phyloP scores from a whole-genome alignment of 1,140 invertebrate species.

The Archegozetes longisetosus region DNA sequence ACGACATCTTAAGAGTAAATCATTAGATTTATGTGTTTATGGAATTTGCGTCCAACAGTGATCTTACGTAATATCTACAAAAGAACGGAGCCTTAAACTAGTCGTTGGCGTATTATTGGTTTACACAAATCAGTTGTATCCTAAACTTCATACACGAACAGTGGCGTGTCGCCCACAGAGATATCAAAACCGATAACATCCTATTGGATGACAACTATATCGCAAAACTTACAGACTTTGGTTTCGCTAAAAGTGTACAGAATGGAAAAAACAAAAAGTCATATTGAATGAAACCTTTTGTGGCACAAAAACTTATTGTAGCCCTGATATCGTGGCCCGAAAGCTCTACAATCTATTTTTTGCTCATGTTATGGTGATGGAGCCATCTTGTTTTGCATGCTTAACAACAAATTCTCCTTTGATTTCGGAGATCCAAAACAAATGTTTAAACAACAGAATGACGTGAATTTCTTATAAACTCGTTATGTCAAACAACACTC shows the following conservation, averaged over 20 bases:
- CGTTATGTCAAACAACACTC: constrained; percentile 41
- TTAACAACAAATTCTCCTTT: not conserved
- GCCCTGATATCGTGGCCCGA: constrained; percentile 24
- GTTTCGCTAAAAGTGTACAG: constrained; percentile 11
- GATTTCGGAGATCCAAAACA: constrained; percentile 20
- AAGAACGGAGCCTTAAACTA: too few species aligned
- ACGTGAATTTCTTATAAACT: constrained; percentile 53
- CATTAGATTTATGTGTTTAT: too few species aligned
- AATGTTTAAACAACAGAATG: constrained; percentile 37
- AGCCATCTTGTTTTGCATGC: not conserved
- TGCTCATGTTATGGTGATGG: not conserved
- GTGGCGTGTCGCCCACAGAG: too few species aligned
- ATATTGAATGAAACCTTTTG: constrained; percentile 14
- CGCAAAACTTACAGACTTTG: too few species aligned
- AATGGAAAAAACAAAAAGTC: not conserved
- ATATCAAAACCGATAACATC: constrained; percentile 10
- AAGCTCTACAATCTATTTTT: constrained; percentile 22
- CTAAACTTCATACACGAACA: too few species aligned
- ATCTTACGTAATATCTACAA: too few species aligned
- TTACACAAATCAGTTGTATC: too few species aligned
- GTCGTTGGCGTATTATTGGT: too few species aligned
- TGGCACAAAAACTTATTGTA: constrained; percentile 16
- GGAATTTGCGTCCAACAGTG: too few species aligned
- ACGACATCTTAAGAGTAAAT: too few species aligned
- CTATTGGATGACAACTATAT: not conserved